Percentiles rank a stretch among this genome's conserved stretches.
These are phyloP conservation scores for Drosophila peninsularis DNA, from an alignment of 2,888 invertebrate genomes.

Conservation along the genomic window DNA sequence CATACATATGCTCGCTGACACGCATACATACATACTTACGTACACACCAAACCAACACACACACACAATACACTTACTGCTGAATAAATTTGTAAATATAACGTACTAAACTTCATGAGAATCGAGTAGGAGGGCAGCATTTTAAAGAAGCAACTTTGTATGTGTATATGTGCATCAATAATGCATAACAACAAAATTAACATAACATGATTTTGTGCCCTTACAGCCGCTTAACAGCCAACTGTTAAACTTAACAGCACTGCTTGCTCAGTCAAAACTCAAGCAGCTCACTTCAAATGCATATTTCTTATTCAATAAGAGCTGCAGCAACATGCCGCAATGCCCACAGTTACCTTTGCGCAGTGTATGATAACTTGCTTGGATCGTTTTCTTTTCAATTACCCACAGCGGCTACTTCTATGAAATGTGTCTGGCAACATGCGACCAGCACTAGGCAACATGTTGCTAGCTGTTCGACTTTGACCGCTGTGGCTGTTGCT, in stretches of 20 bases:
- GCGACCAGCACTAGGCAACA: conserved; percentile 24
- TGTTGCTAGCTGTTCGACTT: conserved; percentile 32
- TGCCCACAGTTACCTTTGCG: neutral
- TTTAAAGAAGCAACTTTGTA: neutral
- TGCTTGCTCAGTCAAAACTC: neutral
- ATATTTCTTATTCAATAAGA: neutral
- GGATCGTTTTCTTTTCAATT: conserved; percentile 27
- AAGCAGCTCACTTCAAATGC: neutral
- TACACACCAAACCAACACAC: neutral
- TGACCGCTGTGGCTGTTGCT: conserved; percentile 20
- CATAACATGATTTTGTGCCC: neutral
- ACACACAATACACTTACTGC: too few relatives aligned
- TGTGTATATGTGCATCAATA: neutral
- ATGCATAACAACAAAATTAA: neutral
- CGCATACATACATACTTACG: neutral
- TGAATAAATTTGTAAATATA: neutral
- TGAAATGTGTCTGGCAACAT: conserved; percentile 49
- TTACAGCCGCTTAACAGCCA: neutral
- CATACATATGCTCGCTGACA: neutral
- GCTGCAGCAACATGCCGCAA: too few relatives aligned
- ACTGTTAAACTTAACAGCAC: neutral
- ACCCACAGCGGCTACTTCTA: conserved; percentile 13
- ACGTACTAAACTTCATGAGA: neutral
- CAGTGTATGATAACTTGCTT: conserved; percentile 27
- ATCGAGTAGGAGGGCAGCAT: neutral